Conservation (phyloP, 2,888 invertebrate species). For the Drosophila antonietae region DNA sequence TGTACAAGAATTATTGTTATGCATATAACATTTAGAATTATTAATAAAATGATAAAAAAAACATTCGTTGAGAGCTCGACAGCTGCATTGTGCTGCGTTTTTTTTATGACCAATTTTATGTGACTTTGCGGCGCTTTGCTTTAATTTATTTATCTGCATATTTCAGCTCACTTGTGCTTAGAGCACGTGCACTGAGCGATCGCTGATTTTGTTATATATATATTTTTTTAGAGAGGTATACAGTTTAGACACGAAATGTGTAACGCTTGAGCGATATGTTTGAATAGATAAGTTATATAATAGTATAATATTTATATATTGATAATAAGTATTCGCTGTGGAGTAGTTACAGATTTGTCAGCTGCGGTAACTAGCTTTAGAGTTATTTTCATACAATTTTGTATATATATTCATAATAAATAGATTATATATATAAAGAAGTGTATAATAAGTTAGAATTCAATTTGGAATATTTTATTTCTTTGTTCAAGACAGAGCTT, state of each 20-base stretch:
- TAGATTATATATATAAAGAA: no score
- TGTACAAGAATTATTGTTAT: conserved; percentile 40
- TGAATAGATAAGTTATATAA: neutral
- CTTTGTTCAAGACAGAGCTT: neutral
- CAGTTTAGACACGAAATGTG: conserved; percentile 2
- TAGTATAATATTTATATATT: neutral
- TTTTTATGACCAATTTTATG: conserved; percentile 43
- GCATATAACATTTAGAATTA: conserved; percentile 57
- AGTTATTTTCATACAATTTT: neutral
- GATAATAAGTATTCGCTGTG: neutral
- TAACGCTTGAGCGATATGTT: neutral
- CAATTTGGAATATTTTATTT: neutral
- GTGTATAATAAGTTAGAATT: no score
- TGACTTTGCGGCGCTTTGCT: conserved; percentile 51
- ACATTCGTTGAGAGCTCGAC: conserved; percentile 22
- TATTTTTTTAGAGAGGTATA: neutral
- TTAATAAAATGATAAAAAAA: conserved; percentile 29
- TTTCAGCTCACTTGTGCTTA: conserved; percentile 16
- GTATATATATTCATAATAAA: neutral
- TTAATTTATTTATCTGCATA: conserved; percentile 49
- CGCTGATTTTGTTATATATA: conserved; percentile 11
- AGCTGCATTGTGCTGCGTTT: conserved; percentile 55
- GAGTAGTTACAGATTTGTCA: neutral
- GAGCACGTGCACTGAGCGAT: conserved; percentile 35
- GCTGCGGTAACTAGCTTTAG: neutral